A percentile compares a stretch with the other conserved stretches of the same genome.
Evolutionary conservation across 2,113 vertebrate species (phyloP).

Genomic region (Cygnus atratus): DNA sequence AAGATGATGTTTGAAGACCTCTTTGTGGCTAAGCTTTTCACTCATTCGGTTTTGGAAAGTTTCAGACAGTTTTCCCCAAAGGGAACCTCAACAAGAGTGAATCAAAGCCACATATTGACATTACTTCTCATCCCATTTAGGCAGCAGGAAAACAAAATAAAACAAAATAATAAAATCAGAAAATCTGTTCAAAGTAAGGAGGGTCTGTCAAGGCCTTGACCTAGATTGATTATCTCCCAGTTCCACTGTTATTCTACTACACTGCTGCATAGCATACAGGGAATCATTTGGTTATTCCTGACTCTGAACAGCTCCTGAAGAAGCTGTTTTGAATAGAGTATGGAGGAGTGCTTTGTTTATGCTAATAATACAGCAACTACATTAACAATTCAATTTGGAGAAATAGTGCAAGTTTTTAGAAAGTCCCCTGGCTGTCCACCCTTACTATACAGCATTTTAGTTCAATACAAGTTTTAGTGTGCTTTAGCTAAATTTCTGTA

Average conservation of each 20-base stretch:
- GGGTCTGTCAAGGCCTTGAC: not conserved
- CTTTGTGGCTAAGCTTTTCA: not conserved
- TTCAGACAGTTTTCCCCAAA: not conserved
- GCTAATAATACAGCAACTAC: not conserved
- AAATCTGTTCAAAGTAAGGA: not conserved
- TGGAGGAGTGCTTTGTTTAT: not conserved
- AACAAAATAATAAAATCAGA: not conserved
- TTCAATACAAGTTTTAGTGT: not conserved
- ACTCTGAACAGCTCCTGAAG: not conserved
- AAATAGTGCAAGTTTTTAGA: not conserved
- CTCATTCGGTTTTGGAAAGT: not conserved
- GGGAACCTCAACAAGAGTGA: not conserved
- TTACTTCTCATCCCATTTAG: not conserved
- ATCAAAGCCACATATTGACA: not conserved
- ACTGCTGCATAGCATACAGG: not conserved
- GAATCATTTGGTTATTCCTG: not conserved
- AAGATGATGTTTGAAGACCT: not conserved
- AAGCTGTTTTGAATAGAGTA: not conserved
- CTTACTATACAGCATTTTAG: not conserved
- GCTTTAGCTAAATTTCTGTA: not conserved
- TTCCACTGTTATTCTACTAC: not conserved
- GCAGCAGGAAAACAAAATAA: not conserved
- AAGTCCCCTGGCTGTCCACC: not conserved
- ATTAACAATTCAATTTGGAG: not conserved
- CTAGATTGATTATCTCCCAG: not conserved